A percentile compares a stretch with the other conserved stretches of the same genome.
These are phyloP conservation scores for Zoanthus sansibaricus DNA, from an alignment of 92 coral and sea anemone species.

Conservation along the genomic window DNA sequence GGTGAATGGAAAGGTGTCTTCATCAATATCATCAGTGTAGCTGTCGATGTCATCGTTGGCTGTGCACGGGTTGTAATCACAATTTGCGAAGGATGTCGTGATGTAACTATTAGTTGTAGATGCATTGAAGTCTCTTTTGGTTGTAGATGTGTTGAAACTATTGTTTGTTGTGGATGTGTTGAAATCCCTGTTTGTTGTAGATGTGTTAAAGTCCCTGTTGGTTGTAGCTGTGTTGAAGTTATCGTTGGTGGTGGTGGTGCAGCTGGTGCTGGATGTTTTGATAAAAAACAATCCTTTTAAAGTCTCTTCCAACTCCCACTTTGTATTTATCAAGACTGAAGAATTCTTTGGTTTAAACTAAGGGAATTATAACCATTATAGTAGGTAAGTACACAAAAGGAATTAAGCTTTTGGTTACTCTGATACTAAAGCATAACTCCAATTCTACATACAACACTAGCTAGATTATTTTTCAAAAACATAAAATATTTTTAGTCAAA, in stretches of 20 bases:
- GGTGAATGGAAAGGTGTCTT: neutral
- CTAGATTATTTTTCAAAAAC: neutral
- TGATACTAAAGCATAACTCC: neutral
- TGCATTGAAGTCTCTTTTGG: neutral
- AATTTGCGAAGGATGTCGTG: neutral
- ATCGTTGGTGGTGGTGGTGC: neutral
- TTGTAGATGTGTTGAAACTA: neutral
- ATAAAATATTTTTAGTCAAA: slow-evolving; percentile 14
- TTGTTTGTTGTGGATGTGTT: too few species aligned
- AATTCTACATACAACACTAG: neutral
- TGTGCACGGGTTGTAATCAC: neutral
- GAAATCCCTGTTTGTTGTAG: too few species aligned
- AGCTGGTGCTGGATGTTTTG: slow-evolving; percentile 5
- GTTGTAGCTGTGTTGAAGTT: neutral
- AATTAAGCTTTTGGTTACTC: neutral
- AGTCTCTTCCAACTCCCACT: neutral
- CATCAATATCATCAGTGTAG: neutral
- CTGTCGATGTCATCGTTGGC: neutral
- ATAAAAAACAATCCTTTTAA: slow-evolving; percentile 4
- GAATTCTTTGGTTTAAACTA: neutral
- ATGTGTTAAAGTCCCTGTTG: neutral
- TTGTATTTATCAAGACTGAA: neutral
- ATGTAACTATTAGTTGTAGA: neutral
- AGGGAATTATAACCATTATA: slow-evolving; percentile 2
- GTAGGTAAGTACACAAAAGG: neutral